Evolutionary conservation across 2,888 invertebrate species (phyloP), one percentile per base, ranked within the genome.

Genomic region (Pristionchus arcanus): DNA sequence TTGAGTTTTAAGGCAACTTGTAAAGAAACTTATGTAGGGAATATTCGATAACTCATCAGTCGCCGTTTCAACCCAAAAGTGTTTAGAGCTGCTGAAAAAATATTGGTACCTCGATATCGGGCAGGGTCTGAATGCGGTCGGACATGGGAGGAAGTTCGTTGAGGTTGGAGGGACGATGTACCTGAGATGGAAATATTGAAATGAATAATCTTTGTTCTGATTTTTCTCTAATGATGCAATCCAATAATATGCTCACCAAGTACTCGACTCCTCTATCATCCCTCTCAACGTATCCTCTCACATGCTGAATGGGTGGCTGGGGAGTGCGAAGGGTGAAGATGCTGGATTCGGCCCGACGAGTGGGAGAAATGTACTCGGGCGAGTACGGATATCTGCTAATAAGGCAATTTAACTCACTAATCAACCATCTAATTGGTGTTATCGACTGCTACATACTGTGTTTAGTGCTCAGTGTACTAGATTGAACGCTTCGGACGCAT

Each of bases 341-440:
- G 83, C 16, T 15, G 15, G 74, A 53, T 25, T 89, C 89, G 55
- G 89, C 81, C 19, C 89, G 81, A 49, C 89, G 89, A 21, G 81
- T 81, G 42, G 89, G 89, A 31, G 89, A 89, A 25, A 89, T 89
- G 89, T 89, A 89, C 89, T 89, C 89, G n/a, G 87, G 87, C 71
- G 87, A 88, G 55, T 88, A 74, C 55, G 87, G 87, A 28, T 88
- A 88, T 74, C 87, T 88, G 68, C 31, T 25, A 85, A 49, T 37
- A 4, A 34, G 34, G 31, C 0, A 25, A 34, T 25, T 77, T 77
- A 31, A 31, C 16, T 68, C 31, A 63, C n/a, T 63, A 63, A 63
- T 63, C 9, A 21, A 25, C 11, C n/a, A 63, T n/a, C 25, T n/a
- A 63, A n/a, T 63, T n/a, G n/a, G 63, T 63, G 63, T 63, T 63